These are phyloP conservation scores for Phocides pigmalion DNA, from an alignment of 1,140 invertebrate species.

Conservation along the genomic window DNA sequence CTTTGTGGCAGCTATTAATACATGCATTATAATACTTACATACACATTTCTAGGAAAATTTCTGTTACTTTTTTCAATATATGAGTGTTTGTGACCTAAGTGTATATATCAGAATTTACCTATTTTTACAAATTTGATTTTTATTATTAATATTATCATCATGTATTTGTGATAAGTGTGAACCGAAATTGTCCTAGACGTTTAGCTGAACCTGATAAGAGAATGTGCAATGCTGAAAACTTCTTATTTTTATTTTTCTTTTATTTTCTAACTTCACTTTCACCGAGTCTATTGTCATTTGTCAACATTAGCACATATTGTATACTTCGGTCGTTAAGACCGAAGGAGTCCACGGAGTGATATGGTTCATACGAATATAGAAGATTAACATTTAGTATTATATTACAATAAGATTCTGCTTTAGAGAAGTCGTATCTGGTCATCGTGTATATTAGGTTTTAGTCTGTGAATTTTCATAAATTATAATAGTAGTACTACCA, in stretches of 20 bases:
- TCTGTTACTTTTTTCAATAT: constrained; percentile 54
- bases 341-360: constrained; percentile 51
- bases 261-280: constrained; percentile 77
- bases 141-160: no score
- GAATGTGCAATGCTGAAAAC: constrained; percentile 82
- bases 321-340: constrained; percentile 53
- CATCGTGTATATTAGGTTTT: no score
- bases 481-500: no score
- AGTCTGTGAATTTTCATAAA: no score
- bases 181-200: constrained; percentile 66
- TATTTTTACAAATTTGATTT: no score
- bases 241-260: constrained; percentile 77
- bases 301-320: constrained; percentile 65
- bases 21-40: constrained; percentile 70
- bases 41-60: constrained; percentile 68
- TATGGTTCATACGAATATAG: constrained; percentile 52
- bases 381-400: not conserved
- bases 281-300: constrained; percentile 56
- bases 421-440: no score
- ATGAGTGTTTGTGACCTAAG: not conserved
- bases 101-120: no score
- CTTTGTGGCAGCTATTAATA: constrained; percentile 75
- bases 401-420: no score
- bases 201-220: constrained; percentile 78
- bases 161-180: constrained; percentile 33